Percentiles rank a stretch among this genome's conserved stretches.
Conservation (phyloP, 64 coral and sea anemone genomes). For the Astreopora myriophthalma region DNA sequence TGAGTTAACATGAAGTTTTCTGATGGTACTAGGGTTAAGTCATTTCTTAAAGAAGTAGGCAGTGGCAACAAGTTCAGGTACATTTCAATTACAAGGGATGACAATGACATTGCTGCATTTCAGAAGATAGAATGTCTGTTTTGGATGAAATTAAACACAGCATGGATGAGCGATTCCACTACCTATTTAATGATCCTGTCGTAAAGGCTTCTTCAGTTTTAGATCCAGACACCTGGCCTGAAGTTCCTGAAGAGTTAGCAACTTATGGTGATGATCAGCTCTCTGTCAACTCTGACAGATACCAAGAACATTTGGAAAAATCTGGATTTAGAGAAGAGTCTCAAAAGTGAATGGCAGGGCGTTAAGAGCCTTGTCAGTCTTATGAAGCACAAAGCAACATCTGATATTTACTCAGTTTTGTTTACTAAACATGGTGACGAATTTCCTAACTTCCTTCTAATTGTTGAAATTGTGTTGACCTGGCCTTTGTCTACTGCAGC, state of each 20-base stretch:
- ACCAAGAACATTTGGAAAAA: background rate
- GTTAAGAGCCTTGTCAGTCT: slow-evolving; percentile 15
- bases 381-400: background rate
- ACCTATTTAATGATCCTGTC: slow-evolving; percentile 1
- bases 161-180: background rate
- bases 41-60: slow-evolving; percentile 30
- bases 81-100: slow-evolving; percentile 4
- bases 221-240: slow-evolving; percentile 18
- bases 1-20: slow-evolving; percentile 9
- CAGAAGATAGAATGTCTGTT: background rate
- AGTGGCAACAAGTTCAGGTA: slow-evolving; percentile 6
- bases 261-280: background rate
- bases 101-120: slow-evolving; percentile 8
- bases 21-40: slow-evolving; percentile 20
- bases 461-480: background rate
- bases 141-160: slow-evolving; percentile 29
- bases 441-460: background rate
- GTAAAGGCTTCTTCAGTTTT: slow-evolving; percentile 37
- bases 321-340: background rate
- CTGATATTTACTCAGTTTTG: background rate
- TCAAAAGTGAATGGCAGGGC: background rate
- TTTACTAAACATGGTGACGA: background rate
- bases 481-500: slow-evolving; percentile 10
- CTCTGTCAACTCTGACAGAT: background rate
- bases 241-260: background rate